Conservation (phyloP, 2,888 invertebrate species). For the Pherbina coryleti region DNA sequence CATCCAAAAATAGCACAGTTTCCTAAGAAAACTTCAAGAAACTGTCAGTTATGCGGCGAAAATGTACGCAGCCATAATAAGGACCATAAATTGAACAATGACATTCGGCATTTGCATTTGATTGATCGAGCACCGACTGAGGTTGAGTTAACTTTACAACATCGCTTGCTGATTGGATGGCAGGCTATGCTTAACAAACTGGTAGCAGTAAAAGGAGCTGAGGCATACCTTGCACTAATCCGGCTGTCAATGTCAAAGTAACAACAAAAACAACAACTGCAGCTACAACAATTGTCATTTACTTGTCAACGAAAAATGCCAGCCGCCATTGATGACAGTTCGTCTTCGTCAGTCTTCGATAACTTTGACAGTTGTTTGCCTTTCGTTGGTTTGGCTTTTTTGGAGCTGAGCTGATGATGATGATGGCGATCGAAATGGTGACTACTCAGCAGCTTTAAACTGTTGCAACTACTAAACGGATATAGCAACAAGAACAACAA, state of each 20-base stretch:
- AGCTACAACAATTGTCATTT: constrained; percentile 16
- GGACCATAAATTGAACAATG: constrained; percentile 3
- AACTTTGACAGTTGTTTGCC: constrained; percentile 22
- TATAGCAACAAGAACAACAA: no score
- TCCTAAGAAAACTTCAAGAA: not conserved
- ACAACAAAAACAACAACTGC: constrained; percentile 6
- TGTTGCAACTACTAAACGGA: not conserved
- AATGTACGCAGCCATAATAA: not conserved
- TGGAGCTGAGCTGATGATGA: not conserved
- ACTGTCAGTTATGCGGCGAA: not conserved
- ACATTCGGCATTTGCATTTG: constrained; percentile 7
- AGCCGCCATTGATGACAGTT: constrained; percentile 50
- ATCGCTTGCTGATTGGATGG: not conserved
- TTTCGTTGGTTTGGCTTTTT: not conserved
- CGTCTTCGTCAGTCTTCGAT: constrained; percentile 52
- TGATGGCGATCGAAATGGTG: not conserved
- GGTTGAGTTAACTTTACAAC: not conserved
- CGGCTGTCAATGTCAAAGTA: not conserved
- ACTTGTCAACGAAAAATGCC: constrained; percentile 49
- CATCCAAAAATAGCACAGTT: no score
- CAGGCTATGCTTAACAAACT: not conserved
- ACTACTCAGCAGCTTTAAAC: not conserved
- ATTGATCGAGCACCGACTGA: constrained; percentile 4
- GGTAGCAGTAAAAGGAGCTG: not conserved
- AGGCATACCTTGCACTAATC: no score